phyloP scores from a whole-genome alignment of 2,888 invertebrate genomes.

The Marasmarcha lunaedactyla region DNA sequence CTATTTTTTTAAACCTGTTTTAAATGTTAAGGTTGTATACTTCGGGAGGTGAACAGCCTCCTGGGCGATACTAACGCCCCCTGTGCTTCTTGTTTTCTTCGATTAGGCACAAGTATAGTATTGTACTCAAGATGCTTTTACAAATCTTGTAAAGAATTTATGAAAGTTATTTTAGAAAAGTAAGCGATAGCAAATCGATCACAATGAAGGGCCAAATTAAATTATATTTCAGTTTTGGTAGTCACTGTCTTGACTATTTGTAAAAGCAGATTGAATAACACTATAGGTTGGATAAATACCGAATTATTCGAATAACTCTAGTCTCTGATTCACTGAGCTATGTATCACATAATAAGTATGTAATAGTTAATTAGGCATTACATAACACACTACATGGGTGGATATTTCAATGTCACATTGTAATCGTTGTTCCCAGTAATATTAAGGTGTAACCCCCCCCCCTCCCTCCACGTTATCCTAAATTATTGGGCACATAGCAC shows the following conservation, averaged over 20 bases:
- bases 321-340: conserved; percentile 21
- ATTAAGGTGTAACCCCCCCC: conserved; percentile 13
- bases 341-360: conserved; percentile 13
- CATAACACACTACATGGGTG: conserved; percentile 22
- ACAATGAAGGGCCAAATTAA: conserved; percentile 25
- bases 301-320: conserved; percentile 39
- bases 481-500: conserved; percentile 14
- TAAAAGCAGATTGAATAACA: conserved; percentile 5
- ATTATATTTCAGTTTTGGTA: conserved; percentile 17
- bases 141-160: conserved; percentile 31
- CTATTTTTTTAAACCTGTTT: conserved; percentile 69
- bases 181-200: conserved; percentile 20
- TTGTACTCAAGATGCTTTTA: conserved; percentile 22
- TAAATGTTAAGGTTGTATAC: conserved; percentile 63
- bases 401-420: conserved; percentile 32
- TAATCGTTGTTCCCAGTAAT: conserved; percentile 24
- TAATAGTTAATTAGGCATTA: conserved; percentile 30
- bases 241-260: no score
- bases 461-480: conserved; percentile 5
- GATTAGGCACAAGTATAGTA: conserved; percentile 33
- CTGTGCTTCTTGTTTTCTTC: conserved; percentile 67
- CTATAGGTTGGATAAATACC: conserved; percentile 34
- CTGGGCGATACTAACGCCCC: conserved; percentile 44
- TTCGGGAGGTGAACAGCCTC: conserved; percentile 39
- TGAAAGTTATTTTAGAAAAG: conserved; percentile 32